These are phyloP conservation scores for Oenanthe melanoleuca DNA, from an alignment of 2,113 vertebrate species.

Conservation along the genomic window DNA sequence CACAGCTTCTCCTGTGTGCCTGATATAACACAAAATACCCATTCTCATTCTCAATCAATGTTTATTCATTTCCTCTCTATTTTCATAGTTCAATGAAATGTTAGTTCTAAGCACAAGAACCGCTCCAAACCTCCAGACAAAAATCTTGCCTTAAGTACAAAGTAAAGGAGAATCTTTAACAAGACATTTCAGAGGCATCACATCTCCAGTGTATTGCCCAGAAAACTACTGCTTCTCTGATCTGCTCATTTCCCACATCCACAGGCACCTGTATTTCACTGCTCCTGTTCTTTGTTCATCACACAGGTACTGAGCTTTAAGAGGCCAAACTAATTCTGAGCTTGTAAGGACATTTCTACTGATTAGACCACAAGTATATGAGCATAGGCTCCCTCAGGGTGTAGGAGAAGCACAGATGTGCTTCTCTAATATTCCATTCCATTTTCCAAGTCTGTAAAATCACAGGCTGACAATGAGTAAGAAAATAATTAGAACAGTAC, in stretches of 20 bases:
- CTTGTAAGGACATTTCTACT: not conserved
- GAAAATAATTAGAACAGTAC: not conserved
- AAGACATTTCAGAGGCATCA: not conserved
- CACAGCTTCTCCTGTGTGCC: not conserved
- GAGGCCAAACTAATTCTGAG: not conserved
- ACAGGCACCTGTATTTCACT: not conserved
- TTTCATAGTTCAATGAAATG: conserved; percentile 29
- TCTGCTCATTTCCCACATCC: not conserved
- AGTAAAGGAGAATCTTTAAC: conserved; percentile 2
- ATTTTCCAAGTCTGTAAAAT: not conserved
- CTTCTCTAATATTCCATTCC: not conserved
- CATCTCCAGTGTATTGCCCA: not conserved
- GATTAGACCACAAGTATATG: rapidly evolving
- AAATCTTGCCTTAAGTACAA: not conserved
- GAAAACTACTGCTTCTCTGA: not conserved
- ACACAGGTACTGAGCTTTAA: not conserved
- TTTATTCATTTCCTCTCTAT: conserved; percentile 27
- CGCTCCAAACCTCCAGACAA: conserved; percentile 36
- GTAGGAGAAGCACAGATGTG: not conserved
- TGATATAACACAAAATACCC: not conserved
- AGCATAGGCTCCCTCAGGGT: not conserved
- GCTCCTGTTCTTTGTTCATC: not conserved
- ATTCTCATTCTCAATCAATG: not conserved
- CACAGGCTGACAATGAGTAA: not conserved
- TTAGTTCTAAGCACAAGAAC: not conserved